These are phyloP conservation scores for Eurytoma adleriae DNA, from an alignment of 2,888 invertebrate genomes.

Conservation along the genomic window DNA sequence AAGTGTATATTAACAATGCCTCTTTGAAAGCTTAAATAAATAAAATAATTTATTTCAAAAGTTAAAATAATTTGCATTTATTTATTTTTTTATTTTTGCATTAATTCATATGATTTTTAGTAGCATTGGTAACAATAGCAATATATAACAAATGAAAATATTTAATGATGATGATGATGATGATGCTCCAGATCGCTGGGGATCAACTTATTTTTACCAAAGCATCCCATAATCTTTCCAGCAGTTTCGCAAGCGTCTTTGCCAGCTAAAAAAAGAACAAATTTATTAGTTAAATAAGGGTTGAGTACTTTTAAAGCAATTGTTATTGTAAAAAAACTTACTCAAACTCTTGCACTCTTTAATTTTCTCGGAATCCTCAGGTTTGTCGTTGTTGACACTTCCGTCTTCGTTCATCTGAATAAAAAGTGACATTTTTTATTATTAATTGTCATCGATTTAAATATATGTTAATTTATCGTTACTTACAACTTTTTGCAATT, in stretches of 20 bases:
- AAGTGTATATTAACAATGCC: too few relatives aligned
- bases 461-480: too few relatives aligned
- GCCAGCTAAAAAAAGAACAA: neutral
- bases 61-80: too few relatives aligned
- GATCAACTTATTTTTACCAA: neutral
- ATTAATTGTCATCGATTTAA: too few relatives aligned
- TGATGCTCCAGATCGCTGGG: too few relatives aligned
- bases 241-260: constrained; percentile 7
- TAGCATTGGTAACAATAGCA: too few relatives aligned
- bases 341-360: neutral
- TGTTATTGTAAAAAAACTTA: neutral
- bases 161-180: too few relatives aligned
- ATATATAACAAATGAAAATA: too few relatives aligned
- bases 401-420: neutral
- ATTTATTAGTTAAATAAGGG: neutral
- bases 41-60: too few relatives aligned
- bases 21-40: too few relatives aligned
- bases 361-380: neutral
- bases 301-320: neutral
- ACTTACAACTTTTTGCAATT: neutral
- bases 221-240: constrained; percentile 6
- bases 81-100: too few relatives aligned
- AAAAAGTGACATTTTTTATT: neutral
- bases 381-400: neutral
- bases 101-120: too few relatives aligned